Evolutionary conservation across 2,797 vertebrate species (phyloP).

Genomic region (Sphenopsis melanotis): DNA sequence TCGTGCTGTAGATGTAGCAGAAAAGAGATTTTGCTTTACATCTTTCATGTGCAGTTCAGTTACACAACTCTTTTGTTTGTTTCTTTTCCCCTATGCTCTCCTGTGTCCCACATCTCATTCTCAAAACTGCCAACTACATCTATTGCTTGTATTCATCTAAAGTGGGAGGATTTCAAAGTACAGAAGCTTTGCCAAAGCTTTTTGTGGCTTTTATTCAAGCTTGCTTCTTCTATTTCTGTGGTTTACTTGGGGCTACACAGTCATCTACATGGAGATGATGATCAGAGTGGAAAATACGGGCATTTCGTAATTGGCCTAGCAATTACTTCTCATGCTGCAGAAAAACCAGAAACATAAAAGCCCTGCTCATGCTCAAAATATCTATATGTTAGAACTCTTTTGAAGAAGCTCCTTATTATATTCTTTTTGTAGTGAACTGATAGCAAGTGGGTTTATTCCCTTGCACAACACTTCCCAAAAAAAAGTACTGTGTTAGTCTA

Average conservation of each 20-base stretch:
- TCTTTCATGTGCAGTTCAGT: not conserved
- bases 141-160: not conserved
- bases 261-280: not conserved
- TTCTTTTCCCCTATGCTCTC: not conserved
- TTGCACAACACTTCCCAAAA: not conserved
- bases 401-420: not conserved
- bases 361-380: not conserved
- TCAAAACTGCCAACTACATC: not conserved
- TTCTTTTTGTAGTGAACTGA: not conserved
- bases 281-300: not conserved
- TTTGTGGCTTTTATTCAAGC: constrained; percentile 8
- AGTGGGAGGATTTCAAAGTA: constrained; percentile 12
- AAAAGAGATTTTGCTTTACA: not conserved
- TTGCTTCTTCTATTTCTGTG: constrained; percentile 15
- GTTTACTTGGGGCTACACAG: not conserved
- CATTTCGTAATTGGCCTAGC: not conserved
- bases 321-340: not conserved
- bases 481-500: not conserved
- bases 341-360: not conserved
- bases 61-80: not conserved
- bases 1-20: not conserved
- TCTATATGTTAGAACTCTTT: not conserved
- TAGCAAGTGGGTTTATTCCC: not conserved
- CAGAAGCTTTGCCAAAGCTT: not conserved
- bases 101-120: not conserved